Evolutionary conservation across 2,888 invertebrate species (phyloP).

Genomic region (Dynastes hyllus): DNA sequence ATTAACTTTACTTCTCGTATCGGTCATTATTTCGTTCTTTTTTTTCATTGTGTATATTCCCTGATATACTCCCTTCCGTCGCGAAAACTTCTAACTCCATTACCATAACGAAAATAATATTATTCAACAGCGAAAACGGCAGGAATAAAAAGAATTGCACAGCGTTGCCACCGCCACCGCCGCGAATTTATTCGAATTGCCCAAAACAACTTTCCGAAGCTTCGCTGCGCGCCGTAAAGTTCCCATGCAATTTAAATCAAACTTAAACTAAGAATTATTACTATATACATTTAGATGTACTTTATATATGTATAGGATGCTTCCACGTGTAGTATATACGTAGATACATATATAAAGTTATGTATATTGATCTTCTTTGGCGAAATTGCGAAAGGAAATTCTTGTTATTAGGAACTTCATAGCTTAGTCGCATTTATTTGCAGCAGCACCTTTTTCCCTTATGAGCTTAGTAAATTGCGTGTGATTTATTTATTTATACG

Average conservation of each 20-base stretch:
- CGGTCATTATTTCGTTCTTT: constrained; percentile 18
- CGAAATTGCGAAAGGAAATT: not conserved
- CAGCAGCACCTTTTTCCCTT: too few species aligned
- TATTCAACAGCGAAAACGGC: not conserved
- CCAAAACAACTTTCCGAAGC: not conserved
- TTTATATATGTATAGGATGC: not conserved
- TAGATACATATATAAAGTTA: constrained; percentile 24
- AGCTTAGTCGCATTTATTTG: too few species aligned
- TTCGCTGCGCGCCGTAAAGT: constrained; percentile 13
- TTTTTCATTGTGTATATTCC: not conserved
- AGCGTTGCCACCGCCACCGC: not conserved
- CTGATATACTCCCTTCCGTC: not conserved
- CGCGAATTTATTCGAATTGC: constrained; percentile 11
- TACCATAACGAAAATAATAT: constrained; percentile 32
- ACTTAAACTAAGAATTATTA: constrained; percentile 42
- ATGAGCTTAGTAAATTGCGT: too few species aligned
- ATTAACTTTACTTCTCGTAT: constrained; percentile 27
- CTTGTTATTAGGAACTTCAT: too few species aligned
- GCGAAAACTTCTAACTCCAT: constrained; percentile 26
- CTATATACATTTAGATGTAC: constrained; percentile 1
- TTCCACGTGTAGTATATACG: not conserved
- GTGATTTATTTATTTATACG: too few species aligned
- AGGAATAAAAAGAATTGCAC: constrained; percentile 10
- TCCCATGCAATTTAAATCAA: constrained; percentile 40
- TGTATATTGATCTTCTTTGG: constrained; percentile 21